Base-by-base conservation (phyloP, 2,888 invertebrate species). In the Glyphotaelius pellucidus region DNA sequence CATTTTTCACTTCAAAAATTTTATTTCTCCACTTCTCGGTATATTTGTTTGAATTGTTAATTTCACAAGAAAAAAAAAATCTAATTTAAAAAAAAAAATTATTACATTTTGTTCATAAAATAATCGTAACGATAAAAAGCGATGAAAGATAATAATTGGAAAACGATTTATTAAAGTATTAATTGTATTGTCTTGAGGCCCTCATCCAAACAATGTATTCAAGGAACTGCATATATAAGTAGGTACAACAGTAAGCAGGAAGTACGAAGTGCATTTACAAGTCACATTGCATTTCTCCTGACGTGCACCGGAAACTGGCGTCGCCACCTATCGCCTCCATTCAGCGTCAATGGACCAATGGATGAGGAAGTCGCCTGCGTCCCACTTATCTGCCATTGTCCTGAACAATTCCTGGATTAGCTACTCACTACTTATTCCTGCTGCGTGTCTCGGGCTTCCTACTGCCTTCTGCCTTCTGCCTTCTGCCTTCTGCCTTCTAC, bases 371-470 rank as follows among this genome's bases (percentile, higher is more conserved):
- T 87, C 52, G 87, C 32, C 31, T 32, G 15, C 67, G 25, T 87
- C 32, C 86, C 87, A 87, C 87, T 87, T 87, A 87, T 87, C 87
- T 67, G 31, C 87, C 32, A 67, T 87, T 87, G 87, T 87, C 87
- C 19, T 52, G 52, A 30, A 52, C 87, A 30, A 47, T 87, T 87
- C 52, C 87, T 67, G 52, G 87, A 87, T 87, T 87, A 87, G 52
- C 87, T 31, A n/a, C 67, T 67, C 87, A 32, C 32, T 81, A 32
- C 32, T 81, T 67, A 67, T 67, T 67, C 67, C 67, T 67, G 67
- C 67, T 67, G 67, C 67, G 25, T 67, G 67, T 67, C 67, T 67
- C 67, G 25, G 67, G 67, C 67, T 67, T 67, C 67, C 67, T 67
- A 15, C 19, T 67, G 47, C 47, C 47, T 38, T 38, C 9, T 38